Conservation (phyloP, 2,113 vertebrate genomes). For the Calyptomena viridis region DNA sequence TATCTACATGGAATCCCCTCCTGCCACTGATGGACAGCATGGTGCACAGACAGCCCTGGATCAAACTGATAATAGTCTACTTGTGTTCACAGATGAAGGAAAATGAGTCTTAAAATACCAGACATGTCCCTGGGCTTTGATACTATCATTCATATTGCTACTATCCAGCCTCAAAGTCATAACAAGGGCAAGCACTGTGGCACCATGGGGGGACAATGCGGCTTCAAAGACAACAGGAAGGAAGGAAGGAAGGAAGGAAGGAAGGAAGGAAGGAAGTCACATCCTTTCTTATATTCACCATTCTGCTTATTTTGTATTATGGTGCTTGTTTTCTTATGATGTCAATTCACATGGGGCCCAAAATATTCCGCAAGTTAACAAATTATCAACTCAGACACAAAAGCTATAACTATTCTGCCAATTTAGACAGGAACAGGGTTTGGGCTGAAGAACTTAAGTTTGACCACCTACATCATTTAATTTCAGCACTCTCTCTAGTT, state of each 20-base stretch:
- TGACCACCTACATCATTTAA: neutral
- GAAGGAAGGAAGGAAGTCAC: too few species aligned
- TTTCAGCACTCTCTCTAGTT: neutral
- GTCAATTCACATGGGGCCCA: neutral
- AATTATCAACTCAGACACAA: neutral
- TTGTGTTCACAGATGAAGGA: neutral
- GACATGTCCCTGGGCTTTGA: constrained; percentile 8
- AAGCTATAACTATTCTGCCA: neutral
- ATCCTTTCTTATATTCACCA: neutral
- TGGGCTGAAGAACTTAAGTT: accelerated
- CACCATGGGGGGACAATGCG: neutral
- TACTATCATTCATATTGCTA: neutral
- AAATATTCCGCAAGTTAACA: neutral
- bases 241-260: too few species aligned
- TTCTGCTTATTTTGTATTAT: neutral
- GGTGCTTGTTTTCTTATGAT: neutral
- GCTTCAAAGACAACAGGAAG: neutral
- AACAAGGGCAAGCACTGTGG: constrained; percentile 33
- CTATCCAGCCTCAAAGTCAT: constrained; percentile 40
- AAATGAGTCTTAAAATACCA: constrained; percentile 25
- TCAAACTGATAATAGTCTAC: neutral
- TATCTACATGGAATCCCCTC: neutral
- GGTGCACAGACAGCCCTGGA: neutral
- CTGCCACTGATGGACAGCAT: neutral
- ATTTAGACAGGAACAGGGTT: neutral